Conservation (phyloP, 2,888 invertebrate genomes). For the Enoplolaimus lenunculus region DNA sequence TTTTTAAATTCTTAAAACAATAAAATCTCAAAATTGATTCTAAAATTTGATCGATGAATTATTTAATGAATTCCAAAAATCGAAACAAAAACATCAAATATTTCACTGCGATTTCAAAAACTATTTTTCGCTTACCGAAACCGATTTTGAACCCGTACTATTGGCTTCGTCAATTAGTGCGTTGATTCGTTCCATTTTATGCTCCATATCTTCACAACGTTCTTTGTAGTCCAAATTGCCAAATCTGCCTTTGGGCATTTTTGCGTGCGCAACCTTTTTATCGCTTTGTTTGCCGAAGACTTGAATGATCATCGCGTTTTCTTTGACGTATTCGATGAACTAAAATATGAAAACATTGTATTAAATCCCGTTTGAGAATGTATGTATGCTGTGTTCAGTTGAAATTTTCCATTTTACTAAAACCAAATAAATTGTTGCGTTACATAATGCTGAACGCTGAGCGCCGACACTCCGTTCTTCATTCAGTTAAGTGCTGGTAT, state of each 20-base stretch:
- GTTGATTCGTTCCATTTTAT: slow-evolving; percentile 33
- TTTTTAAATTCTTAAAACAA: too few relatives aligned
- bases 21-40: neutral
- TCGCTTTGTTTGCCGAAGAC: slow-evolving; percentile 47
- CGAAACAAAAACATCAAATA: neutral
- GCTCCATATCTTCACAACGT: slow-evolving; percentile 29
- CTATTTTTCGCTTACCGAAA: neutral
- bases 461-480: too few relatives aligned
- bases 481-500: too few relatives aligned
- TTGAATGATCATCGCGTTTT: slow-evolving; percentile 45
- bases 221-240: slow-evolving; percentile 29
- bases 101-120: too few relatives aligned
- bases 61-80: neutral
- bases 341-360: slow-evolving; percentile 27
- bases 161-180: slow-evolving; percentile 27
- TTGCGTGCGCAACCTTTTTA: slow-evolving; percentile 29
- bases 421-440: too few relatives aligned
- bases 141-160: slow-evolving; percentile 8
- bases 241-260: slow-evolving; percentile 31
- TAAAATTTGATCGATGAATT: neutral
- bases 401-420: neutral
- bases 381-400: neutral
- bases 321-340: slow-evolving; percentile 45
- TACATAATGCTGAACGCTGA: too few relatives aligned
- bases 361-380: neutral